These are phyloP conservation scores for Byasa hedistus DNA, from an alignment of 2,888 invertebrate species.

Conservation along the genomic window DNA sequence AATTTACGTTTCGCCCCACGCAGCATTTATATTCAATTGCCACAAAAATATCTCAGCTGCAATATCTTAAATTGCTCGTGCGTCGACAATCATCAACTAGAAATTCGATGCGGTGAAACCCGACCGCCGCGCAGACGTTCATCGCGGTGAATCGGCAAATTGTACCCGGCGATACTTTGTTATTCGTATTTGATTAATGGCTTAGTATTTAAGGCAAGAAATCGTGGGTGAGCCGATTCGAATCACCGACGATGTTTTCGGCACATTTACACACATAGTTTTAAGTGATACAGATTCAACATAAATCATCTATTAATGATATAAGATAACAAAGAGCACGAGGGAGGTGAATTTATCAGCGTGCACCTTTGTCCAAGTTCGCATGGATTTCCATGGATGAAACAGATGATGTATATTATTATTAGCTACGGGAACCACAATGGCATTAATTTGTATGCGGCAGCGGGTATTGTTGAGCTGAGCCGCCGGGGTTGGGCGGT, in stretches of 20 bases:
- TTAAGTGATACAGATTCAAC: not conserved
- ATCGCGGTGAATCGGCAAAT: constrained; percentile 42
- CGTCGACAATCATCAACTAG: constrained; percentile 54
- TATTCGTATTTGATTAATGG: constrained; percentile 61
- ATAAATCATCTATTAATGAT: not conserved
- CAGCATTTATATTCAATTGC: constrained; percentile 54
- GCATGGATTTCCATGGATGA: constrained; percentile 22
- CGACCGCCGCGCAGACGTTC: constrained; percentile 60
- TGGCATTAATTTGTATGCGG: constrained; percentile 76
- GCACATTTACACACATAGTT: not conserved
- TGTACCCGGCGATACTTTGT: constrained; percentile 62
- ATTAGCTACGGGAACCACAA: constrained; percentile 47
- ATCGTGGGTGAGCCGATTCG: constrained; percentile 9
- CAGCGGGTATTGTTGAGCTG: constrained; percentile 55
- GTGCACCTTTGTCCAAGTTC: not conserved
- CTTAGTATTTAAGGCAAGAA: constrained; percentile 41
- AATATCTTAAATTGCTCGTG: constrained; percentile 53
- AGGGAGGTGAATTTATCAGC: not conserved
- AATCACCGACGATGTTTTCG: not conserved
- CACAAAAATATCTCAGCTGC: constrained; percentile 61
- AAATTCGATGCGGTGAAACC: constrained; percentile 64
- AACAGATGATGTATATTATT: constrained; percentile 26
- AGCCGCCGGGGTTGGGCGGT: constrained; percentile 37
- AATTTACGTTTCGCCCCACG: constrained; percentile 46
- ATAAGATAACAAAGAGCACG: not conserved